These are phyloP conservation scores for Zosterops japonicus DNA, from an alignment of 2,113 vertebrate genomes.

Conservation along the genomic window DNA sequence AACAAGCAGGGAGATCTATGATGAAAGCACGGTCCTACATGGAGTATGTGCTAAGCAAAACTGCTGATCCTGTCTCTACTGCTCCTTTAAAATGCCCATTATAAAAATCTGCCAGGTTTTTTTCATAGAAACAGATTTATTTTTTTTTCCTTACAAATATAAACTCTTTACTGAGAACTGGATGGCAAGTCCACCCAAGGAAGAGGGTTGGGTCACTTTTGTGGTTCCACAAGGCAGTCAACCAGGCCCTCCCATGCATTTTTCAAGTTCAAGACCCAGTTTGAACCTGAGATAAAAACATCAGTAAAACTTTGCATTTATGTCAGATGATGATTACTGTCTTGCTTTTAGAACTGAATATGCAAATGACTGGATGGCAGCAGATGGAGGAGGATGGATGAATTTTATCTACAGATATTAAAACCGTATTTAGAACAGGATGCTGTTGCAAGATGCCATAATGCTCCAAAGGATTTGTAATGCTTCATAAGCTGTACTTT, in stretches of 20 bases:
- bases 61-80: neutral
- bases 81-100: neutral
- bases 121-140: neutral
- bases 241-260: neutral
- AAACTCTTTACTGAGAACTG: neutral
- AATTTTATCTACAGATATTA: conserved; percentile 44
- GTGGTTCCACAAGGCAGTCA: neutral
- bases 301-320: neutral
- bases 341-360: conserved; percentile 24
- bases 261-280: neutral
- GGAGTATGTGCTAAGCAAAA: neutral
- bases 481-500: conserved; percentile 23
- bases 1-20: neutral
- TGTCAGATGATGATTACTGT: neutral
- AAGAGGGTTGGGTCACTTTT: neutral
- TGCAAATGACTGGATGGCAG: neutral
- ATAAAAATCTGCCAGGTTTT: neutral
- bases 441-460: conserved; percentile 13
- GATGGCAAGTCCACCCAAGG: neutral
- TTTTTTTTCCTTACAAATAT: neutral
- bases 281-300: neutral
- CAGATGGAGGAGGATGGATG: neutral
- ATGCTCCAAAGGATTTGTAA: conserved; percentile 6
- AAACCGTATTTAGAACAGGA: conserved; percentile 19
- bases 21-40: neutral